A percentile compares a stretch with the other conserved stretches of the same genome.
These are phyloP conservation scores for Bombus huntii DNA, from an alignment of 1,140 invertebrate species.

Conservation along the genomic window DNA sequence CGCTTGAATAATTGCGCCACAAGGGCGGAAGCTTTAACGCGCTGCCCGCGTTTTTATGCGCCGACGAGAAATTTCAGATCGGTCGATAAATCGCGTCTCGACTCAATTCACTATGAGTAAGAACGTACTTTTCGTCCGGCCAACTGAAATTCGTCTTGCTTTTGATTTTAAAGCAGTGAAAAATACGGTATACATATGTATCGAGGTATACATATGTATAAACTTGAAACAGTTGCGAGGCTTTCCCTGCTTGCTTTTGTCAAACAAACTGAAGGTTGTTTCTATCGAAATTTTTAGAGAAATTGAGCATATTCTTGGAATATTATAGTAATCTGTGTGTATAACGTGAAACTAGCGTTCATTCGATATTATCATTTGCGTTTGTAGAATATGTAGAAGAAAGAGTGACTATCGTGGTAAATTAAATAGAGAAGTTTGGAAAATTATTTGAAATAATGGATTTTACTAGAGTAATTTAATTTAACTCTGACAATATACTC, in stretches of 20 bases:
- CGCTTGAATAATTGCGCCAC: conserved; percentile 35
- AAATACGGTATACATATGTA: not conserved
- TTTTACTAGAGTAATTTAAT: too few species aligned
- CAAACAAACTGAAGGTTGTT: not conserved
- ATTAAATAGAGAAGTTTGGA: not conserved
- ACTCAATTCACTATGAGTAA: not conserved
- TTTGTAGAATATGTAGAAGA: not conserved
- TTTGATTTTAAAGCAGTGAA: not conserved
- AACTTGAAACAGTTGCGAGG: not conserved
- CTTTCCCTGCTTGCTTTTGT: not conserved
- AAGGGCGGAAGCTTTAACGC: conserved; percentile 24
- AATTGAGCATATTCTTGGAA: not conserved
- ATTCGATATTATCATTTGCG: not conserved
- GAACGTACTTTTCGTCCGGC: not conserved
- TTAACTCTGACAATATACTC: too few species aligned
- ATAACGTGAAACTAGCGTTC: not conserved
- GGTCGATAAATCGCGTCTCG: conserved; percentile 11
- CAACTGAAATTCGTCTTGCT: not conserved
- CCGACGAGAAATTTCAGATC: conserved; percentile 8
- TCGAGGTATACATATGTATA: too few species aligned
- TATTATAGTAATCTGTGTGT: not conserved
- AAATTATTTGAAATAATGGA: not conserved
- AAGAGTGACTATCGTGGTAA: not conserved
- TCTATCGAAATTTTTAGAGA: not conserved
- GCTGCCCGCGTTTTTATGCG: not conserved